Evolutionary conservation across 2,888 invertebrate species (phyloP).

Genomic region (Bombylius discolor): DNA sequence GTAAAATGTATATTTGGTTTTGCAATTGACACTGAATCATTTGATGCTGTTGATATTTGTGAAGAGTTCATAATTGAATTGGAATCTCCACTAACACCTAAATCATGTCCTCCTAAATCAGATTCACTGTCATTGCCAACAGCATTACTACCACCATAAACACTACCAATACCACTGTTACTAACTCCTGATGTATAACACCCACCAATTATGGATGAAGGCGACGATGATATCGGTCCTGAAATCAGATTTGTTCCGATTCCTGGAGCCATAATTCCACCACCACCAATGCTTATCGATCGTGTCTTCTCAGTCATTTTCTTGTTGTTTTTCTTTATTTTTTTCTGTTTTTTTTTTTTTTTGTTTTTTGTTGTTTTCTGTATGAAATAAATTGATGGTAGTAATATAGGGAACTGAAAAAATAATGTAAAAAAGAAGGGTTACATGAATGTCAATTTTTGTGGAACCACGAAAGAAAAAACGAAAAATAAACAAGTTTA

Average conservation of each 20-base stretch:
- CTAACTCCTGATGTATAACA: constrained; percentile 1
- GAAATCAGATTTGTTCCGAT: constrained; percentile 25
- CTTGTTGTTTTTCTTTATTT: neutral
- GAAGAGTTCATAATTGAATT: constrained; percentile 36
- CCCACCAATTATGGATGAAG: constrained; percentile 12
- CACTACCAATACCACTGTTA: constrained; percentile 7
- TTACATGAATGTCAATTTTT: too few species aligned
- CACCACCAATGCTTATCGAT: constrained; percentile 12
- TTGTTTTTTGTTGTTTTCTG: too few species aligned
- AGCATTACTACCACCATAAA: constrained; percentile 6
- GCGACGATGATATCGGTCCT: constrained; percentile 20
- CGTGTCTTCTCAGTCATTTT: constrained; percentile 30
- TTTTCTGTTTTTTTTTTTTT: too few species aligned
- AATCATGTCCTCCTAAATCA: constrained; percentile 14
- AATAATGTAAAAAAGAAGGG: too few species aligned
- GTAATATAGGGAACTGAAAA: too few species aligned
- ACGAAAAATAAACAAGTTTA: too few species aligned
- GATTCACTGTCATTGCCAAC: constrained; percentile 15
- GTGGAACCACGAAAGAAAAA: too few species aligned
- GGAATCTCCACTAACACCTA: constrained; percentile 22
- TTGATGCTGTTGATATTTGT: constrained; percentile 35
- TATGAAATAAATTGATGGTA: too few species aligned
- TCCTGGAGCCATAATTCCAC: constrained; percentile 1
- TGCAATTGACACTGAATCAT: constrained; percentile 24
- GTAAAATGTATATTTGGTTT: constrained; percentile 21